Evolutionary conservation across 2,797 vertebrate species (phyloP), one percentile per base, ranked within the genome.

Genomic region (Gymnoscopelus microlampas): DNA sequence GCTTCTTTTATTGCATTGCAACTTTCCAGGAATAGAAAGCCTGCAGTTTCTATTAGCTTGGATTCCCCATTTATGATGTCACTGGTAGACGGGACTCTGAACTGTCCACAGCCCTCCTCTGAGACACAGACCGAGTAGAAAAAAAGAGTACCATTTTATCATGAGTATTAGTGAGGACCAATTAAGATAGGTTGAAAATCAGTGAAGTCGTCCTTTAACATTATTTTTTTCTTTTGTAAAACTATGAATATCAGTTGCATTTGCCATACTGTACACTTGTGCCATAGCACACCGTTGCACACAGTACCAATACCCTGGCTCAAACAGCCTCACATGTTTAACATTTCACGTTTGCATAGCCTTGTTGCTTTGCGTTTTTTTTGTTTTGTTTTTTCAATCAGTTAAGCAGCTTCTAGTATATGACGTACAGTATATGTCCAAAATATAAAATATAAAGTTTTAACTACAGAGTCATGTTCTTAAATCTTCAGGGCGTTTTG

Each of bases 211-310:
- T n/a, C n/a, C n/a, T n/a, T n/a, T n/a, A 62, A 80, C 73, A 63
- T 19, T 77, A 26, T 70, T 73, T 80, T 62, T 19, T 87, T 85
- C 79, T 82, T 70, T 82, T 74, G 74, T 59, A 68, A 59, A 1
- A 49, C 35, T 74, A 54, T 80, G 86, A 93, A 89, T 92, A 85
- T 91, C 76, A 29, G 51, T 61, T 84, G 74, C 85, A 80, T 82
- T 83, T 80, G 71, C 60, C 68, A 66, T 71, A 39, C 60, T 66
- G 64, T 71, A 39, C 58, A 54, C 69, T 75, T 67, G 79, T 87
- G 89, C 85, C 90, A 78, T 82, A 83, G 71, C 82, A 81, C 69
- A 78, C 85, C 79, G 71, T 70, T 59, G 67, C 78, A 14, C 1
- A 56, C 72, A 74, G 71, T 60, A 65, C 56, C 5, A 24, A 4